Percentiles rank a stretch among this genome's conserved stretches.
phyloP scores from a whole-genome alignment of 1,140 invertebrate species.

The Drosophila bocki region DNA sequence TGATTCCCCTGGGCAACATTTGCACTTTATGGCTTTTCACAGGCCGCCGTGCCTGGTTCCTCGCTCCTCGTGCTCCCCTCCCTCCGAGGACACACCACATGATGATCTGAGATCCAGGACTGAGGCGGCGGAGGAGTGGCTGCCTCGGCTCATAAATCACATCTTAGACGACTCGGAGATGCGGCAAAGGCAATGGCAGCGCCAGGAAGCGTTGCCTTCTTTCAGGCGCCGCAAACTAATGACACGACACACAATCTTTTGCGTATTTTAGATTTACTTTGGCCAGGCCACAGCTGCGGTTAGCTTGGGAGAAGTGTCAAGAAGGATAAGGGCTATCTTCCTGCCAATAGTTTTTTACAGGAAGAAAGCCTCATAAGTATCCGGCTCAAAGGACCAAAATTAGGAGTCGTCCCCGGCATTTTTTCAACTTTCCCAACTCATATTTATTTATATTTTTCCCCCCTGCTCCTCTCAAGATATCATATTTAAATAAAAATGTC shows the following conservation, averaged over 20 bases:
- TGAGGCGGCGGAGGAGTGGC: conserved; percentile 14
- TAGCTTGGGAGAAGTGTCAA: neutral
- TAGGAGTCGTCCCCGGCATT: too few relatives aligned
- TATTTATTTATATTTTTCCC: conserved; percentile 1
- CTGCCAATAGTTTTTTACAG: conserved; percentile 1
- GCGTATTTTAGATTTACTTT: conserved; percentile 44
- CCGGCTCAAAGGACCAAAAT: too few relatives aligned
- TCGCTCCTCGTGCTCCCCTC: neutral
- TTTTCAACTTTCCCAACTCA: too few relatives aligned
- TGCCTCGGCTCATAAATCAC: conserved; percentile 68
- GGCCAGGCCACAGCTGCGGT: conserved; percentile 24
- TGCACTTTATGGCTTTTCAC: conserved; percentile 78
- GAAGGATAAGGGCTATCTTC: too few relatives aligned
- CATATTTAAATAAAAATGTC: conserved; percentile 33
- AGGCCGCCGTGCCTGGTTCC: conserved; percentile 37
- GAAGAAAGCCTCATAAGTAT: too few relatives aligned
- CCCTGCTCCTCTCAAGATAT: conserved; percentile 23
- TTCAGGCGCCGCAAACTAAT: conserved; percentile 35
- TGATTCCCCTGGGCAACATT: conserved; percentile 77
- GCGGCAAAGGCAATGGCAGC: conserved; percentile 2
- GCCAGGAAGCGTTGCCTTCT: conserved; percentile 32
- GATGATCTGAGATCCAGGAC: conserved; percentile 34
- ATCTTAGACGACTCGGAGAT: conserved; percentile 40
- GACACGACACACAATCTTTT: conserved; percentile 42
- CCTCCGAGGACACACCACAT: conserved; percentile 26